Conservation (phyloP, 2,113 vertebrate genomes). For the Syrmaticus mikado region DNA sequence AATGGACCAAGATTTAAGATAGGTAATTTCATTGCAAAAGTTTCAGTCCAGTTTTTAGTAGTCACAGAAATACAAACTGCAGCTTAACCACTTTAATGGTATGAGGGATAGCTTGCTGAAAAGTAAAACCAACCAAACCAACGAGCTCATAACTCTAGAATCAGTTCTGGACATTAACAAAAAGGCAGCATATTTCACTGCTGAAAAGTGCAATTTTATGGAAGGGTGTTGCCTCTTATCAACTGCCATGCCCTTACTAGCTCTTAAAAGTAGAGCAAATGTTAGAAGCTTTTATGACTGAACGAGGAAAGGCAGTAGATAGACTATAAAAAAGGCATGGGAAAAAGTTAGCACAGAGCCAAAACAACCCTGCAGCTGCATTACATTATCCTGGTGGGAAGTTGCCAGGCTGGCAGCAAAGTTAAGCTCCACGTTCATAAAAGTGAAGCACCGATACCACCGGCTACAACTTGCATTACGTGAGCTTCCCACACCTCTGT, state of each 20-base stretch:
- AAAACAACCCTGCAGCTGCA: slow-evolving; percentile 60
- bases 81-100: background rate
- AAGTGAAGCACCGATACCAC: slow-evolving; percentile 6
- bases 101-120: background rate
- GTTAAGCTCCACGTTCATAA: slow-evolving; percentile 27
- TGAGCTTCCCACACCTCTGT: slow-evolving; percentile 3
- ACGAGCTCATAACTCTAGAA: background rate
- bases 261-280: slow-evolving; percentile 60
- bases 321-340: slow-evolving; percentile 66
- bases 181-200: slow-evolving; percentile 46
- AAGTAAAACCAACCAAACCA: background rate
- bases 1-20: background rate
- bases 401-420: slow-evolving; percentile 58
- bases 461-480: slow-evolving; percentile 33
- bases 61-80: background rate
- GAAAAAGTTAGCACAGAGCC: slow-evolving; percentile 68
- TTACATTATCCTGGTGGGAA: slow-evolving; percentile 59
- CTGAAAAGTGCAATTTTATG: slow-evolving; percentile 52
- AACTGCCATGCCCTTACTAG: slow-evolving; percentile 50
- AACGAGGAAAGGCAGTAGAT: slow-evolving; percentile 43
- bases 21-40: background rate
- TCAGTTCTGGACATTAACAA: background rate
- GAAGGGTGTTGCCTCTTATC: slow-evolving; percentile 37
- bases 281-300: slow-evolving; percentile 57
- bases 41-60: background rate